A percentile compares a stretch with the other conserved stretches of the same genome.
Conservation (phyloP, 1,140 invertebrate genomes). For the Zophobas atratus region DNA sequence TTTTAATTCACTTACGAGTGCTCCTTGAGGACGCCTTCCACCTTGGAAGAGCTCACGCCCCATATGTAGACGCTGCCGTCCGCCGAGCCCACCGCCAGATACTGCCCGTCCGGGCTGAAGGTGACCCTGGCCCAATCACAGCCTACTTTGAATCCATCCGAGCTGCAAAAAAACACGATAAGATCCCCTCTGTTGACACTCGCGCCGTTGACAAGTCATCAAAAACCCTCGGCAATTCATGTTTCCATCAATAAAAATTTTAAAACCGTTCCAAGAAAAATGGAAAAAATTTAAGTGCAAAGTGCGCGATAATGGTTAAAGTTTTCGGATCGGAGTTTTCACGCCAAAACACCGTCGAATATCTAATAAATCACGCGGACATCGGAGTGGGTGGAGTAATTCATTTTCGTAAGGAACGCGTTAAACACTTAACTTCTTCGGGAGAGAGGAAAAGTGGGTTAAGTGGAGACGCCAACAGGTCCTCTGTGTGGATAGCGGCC, state of each 20-base stretch:
- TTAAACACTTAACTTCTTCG: constrained; percentile 50
- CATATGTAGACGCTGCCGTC: constrained; percentile 95
- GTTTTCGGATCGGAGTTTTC: constrained; percentile 48
- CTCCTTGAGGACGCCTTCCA: constrained; percentile 90
- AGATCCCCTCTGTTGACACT: not conserved
- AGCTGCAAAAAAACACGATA: constrained; percentile 73
- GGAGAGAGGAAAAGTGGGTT: constrained; percentile 49
- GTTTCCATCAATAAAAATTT: constrained; percentile 35
- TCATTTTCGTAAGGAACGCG: constrained; percentile 52
- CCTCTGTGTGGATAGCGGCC: constrained; percentile 42
- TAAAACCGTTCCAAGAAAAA: constrained; percentile 40
- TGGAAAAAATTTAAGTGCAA: constrained; percentile 45
- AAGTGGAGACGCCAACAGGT: constrained; percentile 58
- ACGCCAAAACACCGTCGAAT: constrained; percentile 51
- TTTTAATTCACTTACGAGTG: constrained; percentile 81
- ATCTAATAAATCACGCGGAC: constrained; percentile 52
- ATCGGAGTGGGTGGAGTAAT: constrained; percentile 30
- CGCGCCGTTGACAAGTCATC: constrained; percentile 5
- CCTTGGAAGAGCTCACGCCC: constrained; percentile 84
- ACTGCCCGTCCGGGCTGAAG: constrained; percentile 92
- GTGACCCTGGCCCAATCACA: constrained; percentile 94
- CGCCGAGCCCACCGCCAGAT: constrained; percentile 90
- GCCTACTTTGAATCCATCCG: constrained; percentile 94
- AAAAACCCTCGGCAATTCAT: constrained; percentile 6
- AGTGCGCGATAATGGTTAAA: constrained; percentile 53